Percentiles rank a stretch among this genome's conserved stretches.
phyloP scores from a whole-genome alignment of 2,113 vertebrate genomes.

The Hippocampus guttulatus region DNA sequence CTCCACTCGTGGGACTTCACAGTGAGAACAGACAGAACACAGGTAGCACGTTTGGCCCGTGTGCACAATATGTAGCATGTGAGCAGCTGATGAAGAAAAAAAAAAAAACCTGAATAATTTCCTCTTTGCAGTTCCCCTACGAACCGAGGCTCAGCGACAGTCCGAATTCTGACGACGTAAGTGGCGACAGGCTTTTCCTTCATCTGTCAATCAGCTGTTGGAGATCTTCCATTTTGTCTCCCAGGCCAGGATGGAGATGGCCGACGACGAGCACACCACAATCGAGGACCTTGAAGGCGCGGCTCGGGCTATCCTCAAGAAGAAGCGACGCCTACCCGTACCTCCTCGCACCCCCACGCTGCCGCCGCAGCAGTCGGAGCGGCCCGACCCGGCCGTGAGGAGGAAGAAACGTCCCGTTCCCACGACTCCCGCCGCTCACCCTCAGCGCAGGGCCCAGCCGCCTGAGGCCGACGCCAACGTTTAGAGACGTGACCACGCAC shows the following conservation, averaged over 20 bases:
- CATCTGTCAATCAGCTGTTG: background rate
- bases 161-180: constrained; percentile 76
- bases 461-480: constrained; percentile 38
- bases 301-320: constrained; percentile 71
- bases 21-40: constrained; percentile 63
- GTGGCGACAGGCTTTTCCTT: background rate
- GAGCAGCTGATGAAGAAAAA: background rate
- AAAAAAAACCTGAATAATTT: background rate
- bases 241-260: constrained; percentile 73
- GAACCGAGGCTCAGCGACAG: constrained; percentile 36
- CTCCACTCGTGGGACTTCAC: constrained; percentile 53
- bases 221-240: constrained; percentile 56
- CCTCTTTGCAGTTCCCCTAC: constrained; percentile 63
- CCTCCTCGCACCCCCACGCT: constrained; percentile 25
- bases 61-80: background rate
- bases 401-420: constrained; percentile 65
- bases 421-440: constrained; percentile 32
- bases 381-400: constrained; percentile 55
- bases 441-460: constrained; percentile 9
- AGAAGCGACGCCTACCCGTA: constrained; percentile 57
- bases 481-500: constrained; percentile 29
- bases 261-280: constrained; percentile 73
- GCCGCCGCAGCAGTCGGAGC: constrained; percentile 6
- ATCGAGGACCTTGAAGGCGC: constrained; percentile 70
- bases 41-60: constrained; percentile 49